These are phyloP conservation scores for Halcyon smyrnensis DNA, from an alignment of 2,797 vertebrate species.

Conservation along the genomic window DNA sequence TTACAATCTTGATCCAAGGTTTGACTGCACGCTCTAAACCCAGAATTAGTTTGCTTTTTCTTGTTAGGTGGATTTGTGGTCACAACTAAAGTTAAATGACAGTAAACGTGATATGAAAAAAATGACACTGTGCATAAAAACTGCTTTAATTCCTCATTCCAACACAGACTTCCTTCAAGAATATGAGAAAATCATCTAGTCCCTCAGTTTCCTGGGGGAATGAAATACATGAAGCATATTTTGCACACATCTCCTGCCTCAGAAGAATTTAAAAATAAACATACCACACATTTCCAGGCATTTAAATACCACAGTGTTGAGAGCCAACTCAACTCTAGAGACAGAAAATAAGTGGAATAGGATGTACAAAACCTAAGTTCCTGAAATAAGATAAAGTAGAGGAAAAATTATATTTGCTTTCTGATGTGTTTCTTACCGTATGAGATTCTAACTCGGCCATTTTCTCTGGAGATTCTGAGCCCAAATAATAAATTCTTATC, in stretches of 20 bases:
- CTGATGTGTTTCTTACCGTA: slow-evolving; percentile 81
- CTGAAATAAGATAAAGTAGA: background rate
- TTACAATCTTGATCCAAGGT: background rate
- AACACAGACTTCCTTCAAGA: background rate
- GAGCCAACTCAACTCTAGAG: background rate
- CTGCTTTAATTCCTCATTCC: background rate
- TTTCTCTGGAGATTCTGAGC: slow-evolving; percentile 91
- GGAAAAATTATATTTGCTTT: background rate
- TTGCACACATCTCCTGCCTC: background rate
- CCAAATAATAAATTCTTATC: slow-evolving; percentile 97
- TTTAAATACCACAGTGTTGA: background rate
- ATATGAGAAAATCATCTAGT: background rate
- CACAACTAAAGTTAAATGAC: background rate
- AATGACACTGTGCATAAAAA: background rate
- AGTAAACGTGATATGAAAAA: background rate
- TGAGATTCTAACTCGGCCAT: slow-evolving; percentile 95
- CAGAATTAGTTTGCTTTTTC: background rate
- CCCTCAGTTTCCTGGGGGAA: background rate
- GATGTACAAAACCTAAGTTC: background rate
- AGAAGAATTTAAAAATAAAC: background rate
- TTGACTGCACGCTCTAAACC: background rate
- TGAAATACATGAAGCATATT: background rate
- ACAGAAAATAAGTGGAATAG: background rate
- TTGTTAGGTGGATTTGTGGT: background rate
- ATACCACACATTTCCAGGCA: background rate